Evolutionary conservation across 2,797 vertebrate species (phyloP).

Genomic region (Picus viridis): DNA sequence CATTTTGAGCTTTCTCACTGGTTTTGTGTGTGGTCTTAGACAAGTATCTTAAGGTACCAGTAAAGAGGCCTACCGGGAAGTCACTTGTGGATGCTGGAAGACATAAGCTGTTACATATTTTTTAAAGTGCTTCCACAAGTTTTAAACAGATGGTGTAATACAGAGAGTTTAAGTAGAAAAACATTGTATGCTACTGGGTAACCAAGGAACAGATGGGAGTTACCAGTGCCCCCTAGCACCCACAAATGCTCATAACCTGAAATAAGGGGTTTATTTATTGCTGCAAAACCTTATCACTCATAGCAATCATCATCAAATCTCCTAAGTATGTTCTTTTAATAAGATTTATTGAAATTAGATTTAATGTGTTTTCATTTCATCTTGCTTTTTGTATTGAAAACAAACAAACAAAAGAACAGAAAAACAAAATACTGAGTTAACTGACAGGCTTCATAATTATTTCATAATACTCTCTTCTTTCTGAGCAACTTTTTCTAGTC

Average conservation of each 20-base stretch:
- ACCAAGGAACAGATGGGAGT: not conserved
- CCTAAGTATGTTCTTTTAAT: not conserved
- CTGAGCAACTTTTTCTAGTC: not conserved
- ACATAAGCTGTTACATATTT: not conserved
- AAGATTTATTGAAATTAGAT: not conserved
- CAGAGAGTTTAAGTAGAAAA: not conserved
- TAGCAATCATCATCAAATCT: not conserved
- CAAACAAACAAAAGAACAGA: not conserved
- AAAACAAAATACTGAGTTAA: not conserved
- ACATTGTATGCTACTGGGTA: not conserved
- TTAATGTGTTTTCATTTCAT: not conserved
- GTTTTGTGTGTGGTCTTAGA: not conserved
- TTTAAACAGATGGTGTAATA: not conserved
- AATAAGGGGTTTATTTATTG: not conserved
- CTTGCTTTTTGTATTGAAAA: not conserved
- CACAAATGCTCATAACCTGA: not conserved
- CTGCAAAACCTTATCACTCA: not conserved
- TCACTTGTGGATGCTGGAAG: not conserved
- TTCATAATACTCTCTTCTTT: not conserved
- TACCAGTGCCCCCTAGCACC: not conserved
- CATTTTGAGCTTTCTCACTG: slow-evolving; percentile 14
- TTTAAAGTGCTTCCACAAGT: not conserved
- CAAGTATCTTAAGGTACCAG: not conserved
- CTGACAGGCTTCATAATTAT: not conserved
- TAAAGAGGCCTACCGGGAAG: not conserved